These are phyloP conservation scores for Lycophotia porphyrea DNA, from an alignment of 2,888 invertebrate species.

Conservation along the genomic window DNA sequence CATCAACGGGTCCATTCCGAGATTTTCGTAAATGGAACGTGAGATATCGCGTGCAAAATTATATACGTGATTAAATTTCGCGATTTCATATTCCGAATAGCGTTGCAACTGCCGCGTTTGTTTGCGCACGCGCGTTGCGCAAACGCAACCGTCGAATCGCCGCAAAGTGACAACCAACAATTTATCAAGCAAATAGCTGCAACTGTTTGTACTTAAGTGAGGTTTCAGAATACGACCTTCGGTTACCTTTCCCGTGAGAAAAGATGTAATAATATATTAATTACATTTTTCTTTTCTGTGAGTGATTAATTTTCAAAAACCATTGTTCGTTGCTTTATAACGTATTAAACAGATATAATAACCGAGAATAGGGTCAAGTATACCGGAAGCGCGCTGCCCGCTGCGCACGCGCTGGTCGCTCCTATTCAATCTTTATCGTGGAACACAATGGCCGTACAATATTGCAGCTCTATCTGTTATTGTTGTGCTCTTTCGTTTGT, in stretches of 20 bases:
- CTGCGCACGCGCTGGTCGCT: constrained; percentile 80
- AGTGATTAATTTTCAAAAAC: constrained; percentile 60
- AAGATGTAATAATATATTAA: constrained; percentile 59
- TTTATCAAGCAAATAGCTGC: constrained; percentile 78
- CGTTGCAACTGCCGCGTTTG: constrained; percentile 70
- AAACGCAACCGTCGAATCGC: constrained; percentile 65
- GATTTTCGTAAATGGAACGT: constrained; percentile 77
- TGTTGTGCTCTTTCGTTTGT: constrained; percentile 59
- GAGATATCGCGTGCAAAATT: constrained; percentile 78
- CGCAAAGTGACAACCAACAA: constrained; percentile 75
- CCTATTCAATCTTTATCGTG: constrained; percentile 83
- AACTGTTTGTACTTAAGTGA: constrained; percentile 63
- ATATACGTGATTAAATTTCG: constrained; percentile 80
- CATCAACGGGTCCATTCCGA: constrained; percentile 64
- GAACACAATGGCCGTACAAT: constrained; percentile 75
- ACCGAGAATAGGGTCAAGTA: constrained; percentile 86
- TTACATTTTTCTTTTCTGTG: constrained; percentile 56
- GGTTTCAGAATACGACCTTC: constrained; percentile 68
- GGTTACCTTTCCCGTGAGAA: constrained; percentile 78
- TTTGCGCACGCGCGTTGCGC: constrained; percentile 74
- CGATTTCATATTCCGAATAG: constrained; percentile 76
- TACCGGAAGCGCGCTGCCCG: constrained; percentile 83
- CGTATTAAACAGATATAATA: constrained; percentile 75
- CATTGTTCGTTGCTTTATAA: constrained; percentile 67
- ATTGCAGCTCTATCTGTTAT: constrained; percentile 69